A percentile compares a stretch with the other conserved stretches of the same genome.
phyloP scores from a whole-genome alignment of 2,888 invertebrate genomes.

The Epicampocera succincta region DNA sequence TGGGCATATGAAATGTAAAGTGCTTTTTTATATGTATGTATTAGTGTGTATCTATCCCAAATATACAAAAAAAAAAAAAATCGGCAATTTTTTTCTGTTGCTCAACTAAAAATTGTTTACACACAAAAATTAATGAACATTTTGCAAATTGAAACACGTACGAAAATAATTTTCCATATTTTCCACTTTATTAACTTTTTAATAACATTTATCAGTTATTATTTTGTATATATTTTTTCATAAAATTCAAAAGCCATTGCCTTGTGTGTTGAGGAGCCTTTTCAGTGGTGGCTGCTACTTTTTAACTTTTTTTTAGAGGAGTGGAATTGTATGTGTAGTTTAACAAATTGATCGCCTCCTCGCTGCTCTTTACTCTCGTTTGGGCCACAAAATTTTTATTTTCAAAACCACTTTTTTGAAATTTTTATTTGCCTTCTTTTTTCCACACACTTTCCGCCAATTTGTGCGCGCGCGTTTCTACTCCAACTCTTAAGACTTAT shows the following conservation, averaged over 20 bases:
- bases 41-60: conserved; percentile 12
- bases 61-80: conserved; percentile 9
- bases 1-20: conserved; percentile 8
- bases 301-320: conserved; percentile 1
- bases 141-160: conserved; percentile 4
- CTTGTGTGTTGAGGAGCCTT: conserved; percentile 38
- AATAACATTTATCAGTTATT: conserved; percentile 37
- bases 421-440: conserved; percentile 20
- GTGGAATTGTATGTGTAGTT: conserved; percentile 20
- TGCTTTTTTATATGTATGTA: not conserved
- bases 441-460: conserved; percentile 44
- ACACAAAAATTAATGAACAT: not conserved
- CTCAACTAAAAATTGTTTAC: conserved; percentile 14
- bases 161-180: conserved; percentile 35
- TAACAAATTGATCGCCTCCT: conserved; percentile 25
- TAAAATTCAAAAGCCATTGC: conserved; percentile 18
- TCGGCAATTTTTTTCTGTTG: conserved; percentile 19
- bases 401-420: conserved; percentile 54
- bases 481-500: conserved; percentile 34
- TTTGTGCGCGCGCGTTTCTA: conserved; percentile 26
- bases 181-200: conserved; percentile 38
- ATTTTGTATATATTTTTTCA: conserved; percentile 3
- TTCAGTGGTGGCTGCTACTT: conserved; percentile 10
- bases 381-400: conserved; percentile 39
- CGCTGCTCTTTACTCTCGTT: conserved; percentile 25